Base-by-base conservation (phyloP, 2,888 invertebrate genomes). In the Orthonevra nobilis region DNA sequence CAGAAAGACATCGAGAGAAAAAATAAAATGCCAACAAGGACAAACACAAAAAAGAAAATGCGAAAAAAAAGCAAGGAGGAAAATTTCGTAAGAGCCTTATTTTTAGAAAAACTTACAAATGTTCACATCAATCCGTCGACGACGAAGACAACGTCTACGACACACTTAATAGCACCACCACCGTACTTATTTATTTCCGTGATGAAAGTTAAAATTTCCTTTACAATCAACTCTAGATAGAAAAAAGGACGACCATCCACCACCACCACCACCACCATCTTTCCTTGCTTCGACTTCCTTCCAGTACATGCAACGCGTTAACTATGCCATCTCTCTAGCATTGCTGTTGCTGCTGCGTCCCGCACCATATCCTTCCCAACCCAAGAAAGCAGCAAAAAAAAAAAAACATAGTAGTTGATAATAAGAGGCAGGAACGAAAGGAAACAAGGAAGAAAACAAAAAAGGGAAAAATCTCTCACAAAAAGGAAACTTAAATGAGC, bases 191-290 rank as follows among this genome's bases (percentile, higher is more conserved):
- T 79, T 79, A 72, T 73, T 73, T 79, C 68, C 79, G 79, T 79
- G 73, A 68, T 73, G 79, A 79, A 79, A 79, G 73, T 79, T 79
- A 73, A 79, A 77, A 70, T 72, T 77, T 72, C 64, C 77, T 77
- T 77, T 77, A 77, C 77, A 77, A 73, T 72, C 79, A 79, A 52
- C 60, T 72, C 32, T 52, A 66, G 66, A 60, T 79, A 68, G 64
- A 40, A 34, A 34, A 64, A 60, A 42, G 46, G 12, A n/a, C 44
- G 20, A 32, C 23, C 74, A 66, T 68, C 58, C 42, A 44, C 54
- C 32, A 12, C 17, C 26, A 7, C n/a, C 30, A 15, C 36, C 36
- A 19, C 30, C 10, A 20, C 34, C 42, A 20, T 56, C 56, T 2
- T 23, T n/a, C n/a, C n/a, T n/a, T n/a, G n/a, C n/a, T n/a, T n/a